These are phyloP conservation scores for Hypothenemus hampei DNA, from an alignment of 1,140 invertebrate genomes.

Conservation along the genomic window DNA sequence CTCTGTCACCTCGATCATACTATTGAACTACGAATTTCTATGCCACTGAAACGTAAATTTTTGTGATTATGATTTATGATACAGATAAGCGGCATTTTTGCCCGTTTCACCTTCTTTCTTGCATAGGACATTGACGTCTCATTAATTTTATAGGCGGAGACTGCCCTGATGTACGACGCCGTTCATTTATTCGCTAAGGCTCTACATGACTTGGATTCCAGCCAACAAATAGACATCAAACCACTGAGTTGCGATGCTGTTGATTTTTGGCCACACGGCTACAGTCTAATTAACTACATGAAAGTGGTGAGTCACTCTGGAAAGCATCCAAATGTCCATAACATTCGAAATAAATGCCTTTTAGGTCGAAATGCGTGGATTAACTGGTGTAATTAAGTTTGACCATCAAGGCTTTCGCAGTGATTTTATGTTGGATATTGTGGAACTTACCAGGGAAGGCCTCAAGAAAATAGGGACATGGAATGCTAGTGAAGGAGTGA, in stretches of 20 bases:
- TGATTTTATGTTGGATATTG: slow-evolving; percentile 85
- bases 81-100: not conserved
- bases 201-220: slow-evolving; percentile 82
- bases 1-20: too few relatives aligned
- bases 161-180: slow-evolving; percentile 92
- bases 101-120: too few relatives aligned
- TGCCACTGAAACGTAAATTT: too few relatives aligned
- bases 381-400: slow-evolving; percentile 91
- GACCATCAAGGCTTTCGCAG: slow-evolving; percentile 89
- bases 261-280: slow-evolving; percentile 90
- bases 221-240: slow-evolving; percentile 83
- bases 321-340: not conserved
- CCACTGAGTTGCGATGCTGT: slow-evolving; percentile 83
- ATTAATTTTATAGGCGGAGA: slow-evolving; percentile 73
- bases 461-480: slow-evolving; percentile 81
- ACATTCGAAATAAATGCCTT: slow-evolving; percentile 3
- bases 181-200: slow-evolving; percentile 92
- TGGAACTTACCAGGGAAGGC: slow-evolving; percentile 78
- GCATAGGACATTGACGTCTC: slow-evolving; percentile 1
- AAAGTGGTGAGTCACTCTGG: slow-evolving; percentile 74
- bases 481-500: slow-evolving; percentile 82
- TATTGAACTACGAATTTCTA: too few relatives aligned
- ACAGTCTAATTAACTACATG: slow-evolving; percentile 96
- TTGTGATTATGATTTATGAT: not conserved
- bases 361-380: slow-evolving; percentile 84